Base-by-base conservation (phyloP, 2,797 vertebrate species). In the Tragopan temminckii region DNA sequence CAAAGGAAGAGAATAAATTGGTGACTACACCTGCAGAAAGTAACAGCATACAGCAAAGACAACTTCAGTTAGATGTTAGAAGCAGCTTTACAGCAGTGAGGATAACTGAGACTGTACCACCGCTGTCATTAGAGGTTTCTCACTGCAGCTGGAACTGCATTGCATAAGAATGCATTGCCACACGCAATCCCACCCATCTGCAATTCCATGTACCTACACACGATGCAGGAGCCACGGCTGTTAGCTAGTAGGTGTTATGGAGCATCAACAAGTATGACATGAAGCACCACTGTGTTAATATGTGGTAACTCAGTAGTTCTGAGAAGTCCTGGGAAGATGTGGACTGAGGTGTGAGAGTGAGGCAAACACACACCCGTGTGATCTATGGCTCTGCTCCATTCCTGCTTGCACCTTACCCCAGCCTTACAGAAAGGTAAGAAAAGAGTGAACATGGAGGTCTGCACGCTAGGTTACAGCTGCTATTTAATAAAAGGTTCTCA, bases 341-440 rank as follows among this genome's bases (percentile, higher is more conserved):
- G 38, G 8, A 42, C 4, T 13, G 8, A 14, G 20, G 8, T 23
- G 4, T 11, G 69, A 66, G 50, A 79, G 76, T 20, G 40, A 87
- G 33, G 50, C 55, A 90, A 57, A 57, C 1, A 2, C 5, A 45
- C 25, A 17, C 35, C 38, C n/a, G 24, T 1, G 3, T 1, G 0
- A 72, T 68, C 81, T 46, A 53, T 18, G 24, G 4, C 24, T 38
- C 29, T 16, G 21, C 57, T 29, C n/a, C 18, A 40, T 64, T 75
- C 61, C 27, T 43, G 2, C 67, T 52, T 62, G 29, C 42, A 55
- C 23, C 13, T 45, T 55, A 43, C 9, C 17, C 17, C 42, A 45
- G 10, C 17, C 29, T 1, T 0, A 70, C 18, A 59, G 7, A 21
- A 67, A 31, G 5, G 7, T 14, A 59, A 33, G 21, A 5, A 29